Evolutionary conservation across 2,797 vertebrate genomes (phyloP).

Genomic region (Synanceia verrucosa): DNA sequence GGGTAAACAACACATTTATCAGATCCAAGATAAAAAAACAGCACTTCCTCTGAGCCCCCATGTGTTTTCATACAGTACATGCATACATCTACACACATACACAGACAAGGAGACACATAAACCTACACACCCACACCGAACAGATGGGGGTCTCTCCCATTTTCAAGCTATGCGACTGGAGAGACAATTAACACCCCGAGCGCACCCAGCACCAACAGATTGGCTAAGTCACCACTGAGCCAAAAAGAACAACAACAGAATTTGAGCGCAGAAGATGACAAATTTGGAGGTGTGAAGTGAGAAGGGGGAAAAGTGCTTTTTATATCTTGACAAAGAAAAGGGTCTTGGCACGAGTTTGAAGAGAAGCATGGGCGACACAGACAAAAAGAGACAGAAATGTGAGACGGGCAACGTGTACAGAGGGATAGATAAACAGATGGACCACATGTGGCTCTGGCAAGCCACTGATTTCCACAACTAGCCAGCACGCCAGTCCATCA

Average conservation of each 20-base stretch:
- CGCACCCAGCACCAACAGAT: constrained; percentile 64
- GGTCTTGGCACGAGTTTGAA: constrained; percentile 26
- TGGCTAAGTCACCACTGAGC: constrained; percentile 58
- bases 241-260: constrained; percentile 62
- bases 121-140: constrained; percentile 45
- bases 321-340: constrained; percentile 34
- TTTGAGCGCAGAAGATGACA: constrained; percentile 52
- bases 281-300: constrained; percentile 52
- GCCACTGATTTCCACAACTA: constrained; percentile 52
- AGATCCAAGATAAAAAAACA: constrained; percentile 37
- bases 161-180: constrained; percentile 49
- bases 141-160: constrained; percentile 70
- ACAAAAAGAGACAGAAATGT: constrained; percentile 17
- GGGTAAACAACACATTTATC: constrained; percentile 47
- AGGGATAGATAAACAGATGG: constrained; percentile 62
- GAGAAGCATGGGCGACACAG: constrained; percentile 39
- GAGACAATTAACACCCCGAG: constrained; percentile 70
- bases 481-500: constrained; percentile 60
- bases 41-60: constrained; percentile 8
- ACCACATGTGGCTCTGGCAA: constrained; percentile 66
- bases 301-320: constrained; percentile 21
- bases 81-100: constrained; percentile 12
- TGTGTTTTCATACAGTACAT: constrained; percentile 34
- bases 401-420: constrained; percentile 29
- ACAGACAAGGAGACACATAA: constrained; percentile 28